These are phyloP conservation scores for Etia nguti DNA, from an alignment of 2,113 vertebrate genomes.

Conservation along the genomic window DNA sequence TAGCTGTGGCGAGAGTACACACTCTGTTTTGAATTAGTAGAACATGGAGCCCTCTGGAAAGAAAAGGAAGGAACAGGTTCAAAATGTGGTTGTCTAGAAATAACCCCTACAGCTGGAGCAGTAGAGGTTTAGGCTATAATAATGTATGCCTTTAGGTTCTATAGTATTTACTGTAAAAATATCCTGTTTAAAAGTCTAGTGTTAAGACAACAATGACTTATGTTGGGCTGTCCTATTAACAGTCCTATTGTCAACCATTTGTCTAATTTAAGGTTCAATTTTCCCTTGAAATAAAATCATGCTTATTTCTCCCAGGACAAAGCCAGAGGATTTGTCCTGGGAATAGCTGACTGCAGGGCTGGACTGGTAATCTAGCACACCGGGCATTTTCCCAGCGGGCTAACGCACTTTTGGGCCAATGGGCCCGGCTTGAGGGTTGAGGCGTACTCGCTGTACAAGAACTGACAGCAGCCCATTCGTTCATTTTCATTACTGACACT, in stretches of 20 bases:
- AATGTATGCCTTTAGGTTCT: background rate
- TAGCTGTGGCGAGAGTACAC: background rate
- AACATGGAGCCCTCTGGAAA: constrained; percentile 20
- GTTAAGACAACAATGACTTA: too few relatives aligned
- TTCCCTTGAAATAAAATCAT: background rate
- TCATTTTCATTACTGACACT: background rate
- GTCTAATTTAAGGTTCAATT: background rate
- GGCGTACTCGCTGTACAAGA: background rate
- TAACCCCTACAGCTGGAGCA: background rate
- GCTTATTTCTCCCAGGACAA: background rate
- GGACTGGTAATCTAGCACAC: background rate
- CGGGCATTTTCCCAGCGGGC: background rate
- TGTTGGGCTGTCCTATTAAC: background rate
- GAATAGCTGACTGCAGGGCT: background rate
- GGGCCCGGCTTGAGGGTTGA: background rate
- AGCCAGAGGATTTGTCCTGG: background rate
- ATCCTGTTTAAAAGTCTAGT: background rate
- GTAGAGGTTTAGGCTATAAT: background rate
- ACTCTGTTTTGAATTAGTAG: background rate
- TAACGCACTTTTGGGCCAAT: background rate
- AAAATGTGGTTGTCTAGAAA: background rate
- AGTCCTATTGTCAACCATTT: background rate
- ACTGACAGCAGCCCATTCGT: background rate
- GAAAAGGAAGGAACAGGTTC: background rate
- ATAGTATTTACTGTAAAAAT: background rate